A percentile compares a stretch with the other conserved stretches of the same genome.
Evolutionary conservation across 1,140 invertebrate genomes (phyloP).

Genomic region (Vollenhovia emeryi): DNA sequence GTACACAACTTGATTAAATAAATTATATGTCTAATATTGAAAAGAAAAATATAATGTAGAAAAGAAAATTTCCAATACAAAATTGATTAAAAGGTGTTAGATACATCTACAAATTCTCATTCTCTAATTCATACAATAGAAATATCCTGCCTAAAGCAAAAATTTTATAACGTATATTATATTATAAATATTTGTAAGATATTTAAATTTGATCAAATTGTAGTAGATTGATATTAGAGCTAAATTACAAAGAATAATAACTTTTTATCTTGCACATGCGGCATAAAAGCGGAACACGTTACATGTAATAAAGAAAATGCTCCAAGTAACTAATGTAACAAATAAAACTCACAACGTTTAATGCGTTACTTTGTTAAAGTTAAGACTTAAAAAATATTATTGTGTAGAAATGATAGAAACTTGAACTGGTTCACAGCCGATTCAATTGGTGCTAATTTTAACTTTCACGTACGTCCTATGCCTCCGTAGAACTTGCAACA

Average conservation of each 20-base stretch:
- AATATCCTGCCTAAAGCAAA: neutral
- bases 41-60: neutral
- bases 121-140: neutral
- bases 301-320: neutral
- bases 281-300: neutral
- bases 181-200: neutral
- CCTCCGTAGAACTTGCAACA: neutral
- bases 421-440: neutral
- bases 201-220: neutral
- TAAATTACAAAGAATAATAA: neutral
- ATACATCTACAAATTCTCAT: neutral
- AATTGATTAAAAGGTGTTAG: neutral
- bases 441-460: neutral
- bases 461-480: slow-evolving; percentile 24
- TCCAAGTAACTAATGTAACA: neutral
- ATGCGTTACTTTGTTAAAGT: neutral
- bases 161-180: neutral
- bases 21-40: neutral
- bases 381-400: neutral
- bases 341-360: neutral
- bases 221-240: neutral
- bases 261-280: neutral
- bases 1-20: neutral
- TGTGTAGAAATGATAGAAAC: neutral
- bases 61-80: neutral